These are phyloP conservation scores for Eclectus roratus DNA, from an alignment of 2,113 vertebrate species.

Conservation along the genomic window DNA sequence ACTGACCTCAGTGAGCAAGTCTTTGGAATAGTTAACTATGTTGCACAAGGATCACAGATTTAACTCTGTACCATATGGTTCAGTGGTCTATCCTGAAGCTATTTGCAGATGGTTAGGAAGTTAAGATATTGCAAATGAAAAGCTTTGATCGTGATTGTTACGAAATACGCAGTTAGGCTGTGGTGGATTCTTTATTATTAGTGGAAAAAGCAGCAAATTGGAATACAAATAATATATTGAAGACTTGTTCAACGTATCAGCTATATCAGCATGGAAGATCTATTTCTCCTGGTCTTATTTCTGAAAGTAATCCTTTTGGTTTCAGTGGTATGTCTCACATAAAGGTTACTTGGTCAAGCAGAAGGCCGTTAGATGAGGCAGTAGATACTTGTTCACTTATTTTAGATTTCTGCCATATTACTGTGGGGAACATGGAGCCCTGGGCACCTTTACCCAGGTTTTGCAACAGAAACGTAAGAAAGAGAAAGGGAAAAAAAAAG, in stretches of 20 bases:
- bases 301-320: background rate
- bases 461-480: background rate
- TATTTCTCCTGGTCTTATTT: background rate
- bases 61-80: background rate
- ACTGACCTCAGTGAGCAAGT: slow-evolving; percentile 2
- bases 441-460: background rate
- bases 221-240: background rate
- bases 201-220: background rate
- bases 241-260: background rate
- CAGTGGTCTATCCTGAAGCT: background rate
- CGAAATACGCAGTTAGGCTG: background rate
- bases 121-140: background rate
- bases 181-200: background rate
- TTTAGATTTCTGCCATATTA: background rate
- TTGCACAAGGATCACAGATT: background rate
- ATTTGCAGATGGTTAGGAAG: slow-evolving; percentile 2
- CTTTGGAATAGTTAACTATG: background rate
- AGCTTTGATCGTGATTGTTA: background rate
- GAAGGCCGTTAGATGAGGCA: background rate
- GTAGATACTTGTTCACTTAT: background rate
- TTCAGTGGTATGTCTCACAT: background rate
- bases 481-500: background rate
- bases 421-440: background rate
- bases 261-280: background rate
- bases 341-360: background rate